These are phyloP conservation scores for Zalophus californianus DNA, from an alignment of 2,797 vertebrate species.

Conservation along the genomic window DNA sequence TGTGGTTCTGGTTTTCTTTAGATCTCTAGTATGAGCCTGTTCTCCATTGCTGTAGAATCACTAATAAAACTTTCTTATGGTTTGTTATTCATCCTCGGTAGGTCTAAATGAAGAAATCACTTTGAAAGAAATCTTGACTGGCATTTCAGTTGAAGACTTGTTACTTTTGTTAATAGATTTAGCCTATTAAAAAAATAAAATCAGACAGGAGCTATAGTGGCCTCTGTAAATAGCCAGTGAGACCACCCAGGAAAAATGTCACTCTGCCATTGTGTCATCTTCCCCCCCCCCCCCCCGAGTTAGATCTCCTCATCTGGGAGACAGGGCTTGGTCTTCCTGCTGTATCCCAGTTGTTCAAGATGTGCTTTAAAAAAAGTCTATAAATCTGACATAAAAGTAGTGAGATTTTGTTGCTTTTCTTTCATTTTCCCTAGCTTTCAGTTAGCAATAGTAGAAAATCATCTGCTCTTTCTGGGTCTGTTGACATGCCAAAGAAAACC, in stretches of 20 bases:
- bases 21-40: background rate
- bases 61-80: background rate
- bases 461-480: conserved; percentile 72
- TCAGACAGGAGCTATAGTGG: background rate
- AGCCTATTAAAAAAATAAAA: conserved; percentile 65
- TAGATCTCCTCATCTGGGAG: background rate
- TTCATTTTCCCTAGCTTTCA: conserved; percentile 14
- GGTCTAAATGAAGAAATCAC: conserved; percentile 52
- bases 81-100: background rate
- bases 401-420: background rate
- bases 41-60: background rate
- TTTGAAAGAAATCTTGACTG: conserved; percentile 40
- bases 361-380: background rate
- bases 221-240: background rate
- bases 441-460: conserved; percentile 50
- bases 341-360: background rate
- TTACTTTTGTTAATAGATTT: conserved; percentile 69
- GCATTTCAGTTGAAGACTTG: conserved; percentile 43
- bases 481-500: conserved; percentile 76
- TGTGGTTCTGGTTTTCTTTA: background rate
- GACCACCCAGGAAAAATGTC: background rate
- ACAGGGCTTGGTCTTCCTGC: background rate
- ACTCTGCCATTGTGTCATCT: background rate
- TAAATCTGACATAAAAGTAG: background rate
- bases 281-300: background rate